Evolutionary conservation across 2,888 invertebrate genomes (phyloP), one percentile per base, ranked within the genome.

Genomic region (Pomacea canaliculata): DNA sequence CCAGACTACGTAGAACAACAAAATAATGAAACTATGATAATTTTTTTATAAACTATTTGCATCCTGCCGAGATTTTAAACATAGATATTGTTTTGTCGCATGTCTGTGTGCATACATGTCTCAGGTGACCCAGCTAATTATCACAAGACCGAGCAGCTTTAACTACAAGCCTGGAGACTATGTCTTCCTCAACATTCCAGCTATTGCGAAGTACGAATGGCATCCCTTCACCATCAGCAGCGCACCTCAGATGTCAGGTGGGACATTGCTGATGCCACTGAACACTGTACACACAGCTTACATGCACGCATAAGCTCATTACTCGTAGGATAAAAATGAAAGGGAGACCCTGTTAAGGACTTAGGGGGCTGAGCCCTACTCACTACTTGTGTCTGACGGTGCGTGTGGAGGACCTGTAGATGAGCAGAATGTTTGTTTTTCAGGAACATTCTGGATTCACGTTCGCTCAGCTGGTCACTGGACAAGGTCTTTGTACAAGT

Each of bases 161-260:
- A 94, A 95, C 87, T 98, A 95, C 91, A 94, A 95, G 87, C 96
- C 97, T 0, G 98, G 98, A 0, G 98, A 98, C 92, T 98, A 97
- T 89, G 94, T 97, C 66, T 98, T 96, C 88, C 95, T 97, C 0
- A 96, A 96, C 87, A 95, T 98, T 73, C 97, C 98, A 0, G 94
- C 94, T 12, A 96, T 98, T 79, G 97, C 98, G 1, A 94, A 94
- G 77, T 96, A 96, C 87, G 98, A 98, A 91, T 98, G 97, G 97
- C 98, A 98, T 93, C 97, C 98, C 0, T 97, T 98, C 88, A 97
- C 97, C 4, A 95, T 98, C 82, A 97, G 97, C 92, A 97, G 96
- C 85, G 97, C 97, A 9, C 97, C 97, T 0, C 97, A 98, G 89
- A 95, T 96, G 89, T 95, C 95, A 92, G 95, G 96, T 91, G 76